Percentiles rank a stretch among this genome's conserved stretches.
These are phyloP conservation scores for Blennius ocellaris DNA, from an alignment of 2,113 vertebrate genomes.

Conservation along the genomic window DNA sequence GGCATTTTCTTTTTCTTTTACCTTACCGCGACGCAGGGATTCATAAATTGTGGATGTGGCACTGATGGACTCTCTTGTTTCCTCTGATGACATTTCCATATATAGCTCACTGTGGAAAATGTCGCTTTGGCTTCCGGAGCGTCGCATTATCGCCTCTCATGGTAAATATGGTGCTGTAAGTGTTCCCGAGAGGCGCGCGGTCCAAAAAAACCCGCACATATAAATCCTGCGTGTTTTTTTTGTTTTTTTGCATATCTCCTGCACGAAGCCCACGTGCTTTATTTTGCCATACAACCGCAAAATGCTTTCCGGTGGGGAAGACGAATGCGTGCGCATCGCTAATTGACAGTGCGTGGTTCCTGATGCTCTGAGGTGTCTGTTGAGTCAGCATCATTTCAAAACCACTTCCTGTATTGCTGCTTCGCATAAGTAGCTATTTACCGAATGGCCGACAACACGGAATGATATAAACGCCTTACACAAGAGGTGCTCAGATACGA, in stretches of 20 bases:
- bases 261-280: constrained; percentile 38
- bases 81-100: constrained; percentile 60
- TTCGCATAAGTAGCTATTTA: constrained; percentile 63
- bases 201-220: not conserved
- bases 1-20: constrained; percentile 35
- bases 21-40: constrained; percentile 44
- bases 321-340: constrained; percentile 51
- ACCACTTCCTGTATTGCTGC: constrained; percentile 55
- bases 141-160: constrained; percentile 1
- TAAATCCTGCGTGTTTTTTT: constrained; percentile 27
- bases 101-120: constrained; percentile 44
- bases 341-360: constrained; percentile 55
- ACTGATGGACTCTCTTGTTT: constrained; percentile 67
- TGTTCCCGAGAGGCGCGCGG: constrained; percentile 4
- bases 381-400: constrained; percentile 60
- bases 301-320: constrained; percentile 53
- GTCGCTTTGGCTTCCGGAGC: constrained; percentile 33
- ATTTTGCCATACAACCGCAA: constrained; percentile 28
- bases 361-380: constrained; percentile 42
- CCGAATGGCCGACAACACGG: constrained; percentile 64
- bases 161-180: constrained; percentile 23
- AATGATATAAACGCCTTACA: constrained; percentile 58
- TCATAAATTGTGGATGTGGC: constrained; percentile 74
- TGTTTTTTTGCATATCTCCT: constrained; percentile 53
- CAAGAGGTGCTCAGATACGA: constrained; percentile 41